Evolutionary conservation across 2,888 invertebrate genomes (phyloP).

Genomic region (Cataglyphis rosenhaueri): DNA sequence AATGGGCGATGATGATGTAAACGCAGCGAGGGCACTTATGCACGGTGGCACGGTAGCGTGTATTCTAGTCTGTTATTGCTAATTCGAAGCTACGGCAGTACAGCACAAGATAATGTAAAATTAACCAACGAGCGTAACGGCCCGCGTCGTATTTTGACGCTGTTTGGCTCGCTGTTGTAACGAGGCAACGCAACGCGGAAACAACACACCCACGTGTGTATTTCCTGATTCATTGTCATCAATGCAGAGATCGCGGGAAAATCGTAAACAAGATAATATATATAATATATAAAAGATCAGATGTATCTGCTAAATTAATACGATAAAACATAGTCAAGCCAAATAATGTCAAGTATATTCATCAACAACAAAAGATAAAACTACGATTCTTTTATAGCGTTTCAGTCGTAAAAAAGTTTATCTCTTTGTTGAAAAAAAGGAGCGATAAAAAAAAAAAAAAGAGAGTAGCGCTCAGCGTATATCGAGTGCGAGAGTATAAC

Average conservation of each 20-base stretch:
- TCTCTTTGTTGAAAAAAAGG: background rate
- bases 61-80: conserved; percentile 51
- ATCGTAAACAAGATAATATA: conserved; percentile 4
- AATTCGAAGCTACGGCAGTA: conserved; percentile 43
- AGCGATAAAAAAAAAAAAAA: background rate
- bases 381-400: background rate
- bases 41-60: conserved; percentile 40
- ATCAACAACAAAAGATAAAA: background rate
- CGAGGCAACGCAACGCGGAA: conserved; percentile 4
- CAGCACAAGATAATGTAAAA: conserved; percentile 54
- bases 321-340: background rate
- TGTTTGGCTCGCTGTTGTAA: conserved; percentile 37
- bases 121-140: conserved; percentile 39
- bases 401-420: background rate
- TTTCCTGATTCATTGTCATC: conserved; percentile 33
- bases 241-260: conserved; percentile 7
- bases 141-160: conserved; percentile 44
- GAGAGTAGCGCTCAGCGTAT: background rate
- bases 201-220: background rate
- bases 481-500: background rate
- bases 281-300: background rate
- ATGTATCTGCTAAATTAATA: background rate
- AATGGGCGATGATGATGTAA: conserved; percentile 52
- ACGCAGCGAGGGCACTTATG: conserved; percentile 49
- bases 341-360: background rate